Evolutionary conservation across 2,797 vertebrate genomes (phyloP).

Genomic region (Coregonus sp.): DNA sequence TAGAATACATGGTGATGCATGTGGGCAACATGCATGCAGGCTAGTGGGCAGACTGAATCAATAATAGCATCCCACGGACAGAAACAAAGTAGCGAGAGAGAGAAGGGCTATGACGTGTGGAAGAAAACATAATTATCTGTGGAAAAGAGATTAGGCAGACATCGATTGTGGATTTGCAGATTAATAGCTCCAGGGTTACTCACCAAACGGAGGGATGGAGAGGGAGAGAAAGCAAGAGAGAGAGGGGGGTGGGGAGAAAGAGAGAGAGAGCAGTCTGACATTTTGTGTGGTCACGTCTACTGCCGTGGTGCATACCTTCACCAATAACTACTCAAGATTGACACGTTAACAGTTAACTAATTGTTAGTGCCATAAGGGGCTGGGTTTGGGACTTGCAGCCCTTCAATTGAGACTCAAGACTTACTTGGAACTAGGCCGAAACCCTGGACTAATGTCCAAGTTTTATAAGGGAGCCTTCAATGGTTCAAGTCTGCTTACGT

Average conservation of each 20-base stretch:
- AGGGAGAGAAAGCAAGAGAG: constrained; percentile 30
- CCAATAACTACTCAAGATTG: neutral
- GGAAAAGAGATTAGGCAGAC: constrained; percentile 47
- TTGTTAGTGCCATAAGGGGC: neutral
- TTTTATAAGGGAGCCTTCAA: too few relatives aligned
- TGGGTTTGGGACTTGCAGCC: too few relatives aligned
- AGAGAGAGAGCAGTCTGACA: neutral
- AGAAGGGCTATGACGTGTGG: constrained; percentile 34
- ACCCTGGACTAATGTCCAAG: too few relatives aligned
- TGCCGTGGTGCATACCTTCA: neutral
- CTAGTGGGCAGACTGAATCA: constrained; percentile 19
- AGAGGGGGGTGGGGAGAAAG: constrained; percentile 3
- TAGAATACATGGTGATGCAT: neutral
- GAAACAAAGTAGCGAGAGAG: constrained; percentile 36
- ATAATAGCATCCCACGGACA: constrained; percentile 36
- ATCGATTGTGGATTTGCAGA: constrained; percentile 65
- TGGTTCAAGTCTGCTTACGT: neutral
- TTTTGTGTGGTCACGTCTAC: constrained; percentile 5
- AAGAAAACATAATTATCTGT: constrained; percentile 59
- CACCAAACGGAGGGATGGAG: constrained; percentile 17
- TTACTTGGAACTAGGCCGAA: too few relatives aligned
- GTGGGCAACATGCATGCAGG: neutral
- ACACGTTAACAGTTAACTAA: neutral
- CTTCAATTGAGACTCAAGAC: too few relatives aligned
- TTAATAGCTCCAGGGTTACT: constrained; percentile 50